These are phyloP conservation scores for Sinella curviseta DNA, from an alignment of 1,140 invertebrate genomes.

Conservation along the genomic window DNA sequence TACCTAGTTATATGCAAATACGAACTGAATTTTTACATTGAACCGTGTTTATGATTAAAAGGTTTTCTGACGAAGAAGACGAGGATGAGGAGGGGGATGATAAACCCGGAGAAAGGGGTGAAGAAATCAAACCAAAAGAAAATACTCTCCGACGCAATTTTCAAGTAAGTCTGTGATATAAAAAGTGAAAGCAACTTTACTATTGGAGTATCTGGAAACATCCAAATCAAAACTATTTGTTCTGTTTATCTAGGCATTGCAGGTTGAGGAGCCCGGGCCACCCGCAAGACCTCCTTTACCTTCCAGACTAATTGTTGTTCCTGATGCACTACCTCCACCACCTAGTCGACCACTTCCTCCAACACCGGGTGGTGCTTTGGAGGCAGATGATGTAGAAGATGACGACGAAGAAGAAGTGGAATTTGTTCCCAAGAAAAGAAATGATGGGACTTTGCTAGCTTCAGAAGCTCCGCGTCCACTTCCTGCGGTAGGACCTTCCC, in stretches of 20 bases:
- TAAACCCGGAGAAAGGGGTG: conserved; percentile 68
- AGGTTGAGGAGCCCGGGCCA: conserved; percentile 58
- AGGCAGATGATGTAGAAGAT: conserved; percentile 57
- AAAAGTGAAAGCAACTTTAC: neutral
- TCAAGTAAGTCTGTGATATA: conserved; percentile 79
- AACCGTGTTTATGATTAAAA: neutral
- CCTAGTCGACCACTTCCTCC: conserved; percentile 63
- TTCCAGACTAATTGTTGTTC: conserved; percentile 77
- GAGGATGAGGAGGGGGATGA: conserved; percentile 79
- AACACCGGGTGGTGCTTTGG: conserved; percentile 49
- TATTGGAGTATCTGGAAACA: neutral
- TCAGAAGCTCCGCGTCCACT: conserved; percentile 94
- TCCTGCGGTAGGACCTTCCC: conserved; percentile 69
- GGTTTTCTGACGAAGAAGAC: conserved; percentile 63
- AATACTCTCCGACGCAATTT: conserved; percentile 92
- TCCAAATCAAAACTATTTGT: too few relatives aligned
- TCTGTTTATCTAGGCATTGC: conserved; percentile 34
- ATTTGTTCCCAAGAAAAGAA: conserved; percentile 57
- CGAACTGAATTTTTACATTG: neutral
- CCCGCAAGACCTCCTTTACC: conserved; percentile 80
- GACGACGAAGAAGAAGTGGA: conserved; percentile 56
- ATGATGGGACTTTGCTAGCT: conserved; percentile 90
- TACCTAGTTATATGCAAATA: neutral
- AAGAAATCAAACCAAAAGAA: conserved; percentile 65
- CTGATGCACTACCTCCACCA: conserved; percentile 78